Conservation (phyloP, 2,113 vertebrate genomes). For the Puma concolor region DNA sequence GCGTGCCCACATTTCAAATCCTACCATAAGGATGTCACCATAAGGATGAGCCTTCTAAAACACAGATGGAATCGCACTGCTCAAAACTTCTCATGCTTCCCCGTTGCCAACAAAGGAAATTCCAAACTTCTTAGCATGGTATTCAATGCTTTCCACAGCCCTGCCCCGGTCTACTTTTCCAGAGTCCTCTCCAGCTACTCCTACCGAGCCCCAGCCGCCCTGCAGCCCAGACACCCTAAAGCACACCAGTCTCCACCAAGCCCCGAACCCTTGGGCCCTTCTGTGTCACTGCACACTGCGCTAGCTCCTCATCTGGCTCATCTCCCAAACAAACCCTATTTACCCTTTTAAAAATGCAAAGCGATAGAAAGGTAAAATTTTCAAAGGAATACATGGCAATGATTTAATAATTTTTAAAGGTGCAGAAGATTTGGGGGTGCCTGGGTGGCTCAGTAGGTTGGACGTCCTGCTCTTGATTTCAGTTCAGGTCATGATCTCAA, state of each 20-base stretch:
- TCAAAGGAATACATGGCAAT: neutral
- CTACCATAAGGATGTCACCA: neutral
- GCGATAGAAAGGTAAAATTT: neutral
- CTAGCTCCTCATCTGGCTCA: neutral
- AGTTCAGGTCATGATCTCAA: no score
- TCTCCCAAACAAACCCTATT: neutral
- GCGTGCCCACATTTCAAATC: neutral
- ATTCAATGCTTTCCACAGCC: neutral
- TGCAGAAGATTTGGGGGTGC: neutral
- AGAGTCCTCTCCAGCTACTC: neutral
- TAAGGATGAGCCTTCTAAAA: neutral
- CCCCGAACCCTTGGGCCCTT: neutral
- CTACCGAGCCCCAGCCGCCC: neutral
- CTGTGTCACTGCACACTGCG: neutral
- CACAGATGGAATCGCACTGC: neutral
- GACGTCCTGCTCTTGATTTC: no score
- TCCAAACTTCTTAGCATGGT: neutral
- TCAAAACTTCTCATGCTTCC: neutral
- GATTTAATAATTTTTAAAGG: neutral
- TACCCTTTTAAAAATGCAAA: neutral
- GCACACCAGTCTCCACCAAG: neutral
- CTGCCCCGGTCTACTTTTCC: neutral
- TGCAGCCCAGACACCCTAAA: neutral
- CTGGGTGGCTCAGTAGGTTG: no score
- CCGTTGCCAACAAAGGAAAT: conserved; percentile 52